Evolutionary conservation across 2,888 invertebrate genomes (phyloP), one percentile per base, ranked within the genome.

Genomic region (Drosophila kambysellisi): DNA sequence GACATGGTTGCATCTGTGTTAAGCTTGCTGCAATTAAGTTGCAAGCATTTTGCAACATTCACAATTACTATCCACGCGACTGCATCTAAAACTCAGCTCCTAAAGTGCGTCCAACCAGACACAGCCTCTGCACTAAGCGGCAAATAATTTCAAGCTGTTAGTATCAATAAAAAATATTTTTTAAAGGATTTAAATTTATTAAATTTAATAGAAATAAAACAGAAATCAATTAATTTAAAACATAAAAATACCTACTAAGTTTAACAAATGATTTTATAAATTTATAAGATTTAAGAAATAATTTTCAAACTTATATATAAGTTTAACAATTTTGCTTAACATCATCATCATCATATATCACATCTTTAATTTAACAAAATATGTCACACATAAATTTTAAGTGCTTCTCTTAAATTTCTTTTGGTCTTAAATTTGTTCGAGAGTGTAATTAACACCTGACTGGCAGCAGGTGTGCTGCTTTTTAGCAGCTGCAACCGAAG

Each of bases 361-460:
- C 12, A 25, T 5, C 5, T 5, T 6, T 1, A 30, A 30, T 11
- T 5, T 50, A 17, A 8, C 12, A 25, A 25, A 3, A 7, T 12
- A 20, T 12, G 3, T 30, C 25, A 54, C 17, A 25, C 6, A 17
- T 56, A 20, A 35, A 20, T 56, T 56, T 56, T n/a, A 39, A 62
- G 39, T 20, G 20, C 5, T 50, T 41, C 25, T 3, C 25, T 46
- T 29, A 6, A 20, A 20, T 39, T 39, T 29, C 11, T 5, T 20
- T 29, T 8, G 12, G 33, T 35, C 17, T 20, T 1, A 11, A 54
- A 20, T 30, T 58, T 61, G 63, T 43, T 62, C 6, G 9, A 29
- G 4, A 62, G 66, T 78, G 74, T 70, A 70, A 78, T 52, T 70
- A 74, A 67, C 67, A 74, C 74, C 60, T 72, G 77, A 9, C 30